Conservation (phyloP, 2,113 vertebrate genomes). For the Pseudois nayaur region DNA sequence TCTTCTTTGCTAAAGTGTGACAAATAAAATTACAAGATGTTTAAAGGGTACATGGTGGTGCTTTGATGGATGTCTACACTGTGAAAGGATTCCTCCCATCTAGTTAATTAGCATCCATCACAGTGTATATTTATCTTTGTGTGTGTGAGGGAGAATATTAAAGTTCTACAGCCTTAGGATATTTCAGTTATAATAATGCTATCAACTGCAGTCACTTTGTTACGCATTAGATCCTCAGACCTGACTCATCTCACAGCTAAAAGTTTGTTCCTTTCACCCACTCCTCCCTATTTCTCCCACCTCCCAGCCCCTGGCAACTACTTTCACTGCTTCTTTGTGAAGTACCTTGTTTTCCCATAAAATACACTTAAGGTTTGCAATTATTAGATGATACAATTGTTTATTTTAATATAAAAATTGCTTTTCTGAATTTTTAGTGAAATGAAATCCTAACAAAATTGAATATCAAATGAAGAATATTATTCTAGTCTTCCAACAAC, state of each 20-base stretch:
- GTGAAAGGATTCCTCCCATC: not conserved
- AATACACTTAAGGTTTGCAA: not conserved
- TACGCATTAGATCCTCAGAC: not conserved
- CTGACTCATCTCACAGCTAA: not conserved
- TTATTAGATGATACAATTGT: not conserved
- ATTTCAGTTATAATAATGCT: not conserved
- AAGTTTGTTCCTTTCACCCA: not conserved
- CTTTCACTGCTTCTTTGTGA: not conserved
- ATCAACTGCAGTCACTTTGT: not conserved
- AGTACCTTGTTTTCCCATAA: not conserved
- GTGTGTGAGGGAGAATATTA: not conserved
- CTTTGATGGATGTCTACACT: too few relatives aligned
- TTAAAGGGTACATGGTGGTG: not conserved
- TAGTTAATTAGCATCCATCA: not conserved
- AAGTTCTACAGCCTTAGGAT: not conserved
- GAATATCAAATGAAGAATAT: not conserved
- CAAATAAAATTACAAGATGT: not conserved
- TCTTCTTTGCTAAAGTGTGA: not conserved
- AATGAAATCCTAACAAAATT: not conserved
- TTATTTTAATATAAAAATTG: not conserved
- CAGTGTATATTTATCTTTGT: not conserved
- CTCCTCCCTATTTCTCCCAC: not conserved
- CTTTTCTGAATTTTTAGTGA: not conserved
- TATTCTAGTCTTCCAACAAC: not conserved
- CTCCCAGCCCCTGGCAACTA: not conserved